Evolutionary conservation across 2,113 vertebrate genomes (phyloP).

Genomic region (Xiphophorus couchianus): DNA sequence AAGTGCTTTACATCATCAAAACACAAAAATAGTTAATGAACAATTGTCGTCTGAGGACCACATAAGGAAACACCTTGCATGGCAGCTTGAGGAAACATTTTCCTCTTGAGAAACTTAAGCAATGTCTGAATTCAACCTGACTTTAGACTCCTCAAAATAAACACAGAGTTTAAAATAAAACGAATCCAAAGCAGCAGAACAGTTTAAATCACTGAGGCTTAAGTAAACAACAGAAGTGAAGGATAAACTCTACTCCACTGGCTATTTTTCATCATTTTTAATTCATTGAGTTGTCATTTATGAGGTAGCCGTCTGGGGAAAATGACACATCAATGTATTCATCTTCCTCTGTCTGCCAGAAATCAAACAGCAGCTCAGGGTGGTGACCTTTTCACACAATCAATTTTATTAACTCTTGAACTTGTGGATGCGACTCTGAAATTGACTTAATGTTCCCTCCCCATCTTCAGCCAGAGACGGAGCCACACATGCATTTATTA

Average conservation of each 20-base stretch:
- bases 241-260: background rate
- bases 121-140: no score
- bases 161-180: no score
- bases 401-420: slow-evolving; percentile 32
- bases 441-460: background rate
- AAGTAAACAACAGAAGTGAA: background rate
- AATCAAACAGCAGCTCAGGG: slow-evolving; percentile 23
- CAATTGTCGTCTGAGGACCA: no score
- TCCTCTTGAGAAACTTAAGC: no score
- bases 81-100: no score
- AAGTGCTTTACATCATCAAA: no score
- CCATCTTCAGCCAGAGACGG: background rate
- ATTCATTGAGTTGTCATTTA: slow-evolving; percentile 25
- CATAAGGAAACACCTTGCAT: no score
- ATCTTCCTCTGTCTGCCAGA: slow-evolving; percentile 21
- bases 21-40: no score
- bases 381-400: slow-evolving; percentile 29
- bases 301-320: slow-evolving; percentile 7
- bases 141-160: no score
- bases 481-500: background rate
- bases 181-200: no score
- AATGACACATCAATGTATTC: slow-evolving; percentile 16
- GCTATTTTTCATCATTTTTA: slow-evolving; percentile 35
- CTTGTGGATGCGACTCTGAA: background rate
- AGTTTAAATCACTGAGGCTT: no score